Evolutionary conservation across 2,888 invertebrate genomes (phyloP).

Genomic region (Zaprionus obscuricornis): DNA sequence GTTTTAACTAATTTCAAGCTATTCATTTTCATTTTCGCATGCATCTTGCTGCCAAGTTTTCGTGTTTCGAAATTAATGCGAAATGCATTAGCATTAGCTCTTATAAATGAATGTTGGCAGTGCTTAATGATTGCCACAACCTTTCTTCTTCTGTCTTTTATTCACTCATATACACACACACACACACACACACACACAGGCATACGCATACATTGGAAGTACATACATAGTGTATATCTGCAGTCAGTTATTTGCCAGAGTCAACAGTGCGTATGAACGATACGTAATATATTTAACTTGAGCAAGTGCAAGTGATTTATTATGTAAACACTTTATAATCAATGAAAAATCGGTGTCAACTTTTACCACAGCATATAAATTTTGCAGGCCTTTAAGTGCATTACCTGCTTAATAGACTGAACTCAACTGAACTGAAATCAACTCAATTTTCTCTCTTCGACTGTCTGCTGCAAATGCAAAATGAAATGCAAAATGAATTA

Average conservation of each 20-base stretch:
- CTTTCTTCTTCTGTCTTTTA: too few relatives aligned
- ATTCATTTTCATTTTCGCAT: conserved; percentile 70
- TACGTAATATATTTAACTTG: conserved; percentile 21
- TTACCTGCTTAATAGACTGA: conserved; percentile 57
- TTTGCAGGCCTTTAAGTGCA: conserved; percentile 51
- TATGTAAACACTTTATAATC: conserved; percentile 22
- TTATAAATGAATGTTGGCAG: conserved; percentile 45
- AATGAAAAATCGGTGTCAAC: conserved; percentile 33
- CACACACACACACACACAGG: background rate
- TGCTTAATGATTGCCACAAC: conserved; percentile 28
- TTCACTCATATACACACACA: too few relatives aligned
- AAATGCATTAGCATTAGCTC: conserved; percentile 68
- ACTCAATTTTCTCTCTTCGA: too few relatives aligned
- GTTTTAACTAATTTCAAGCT: conserved; percentile 71
- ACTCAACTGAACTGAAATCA: conserved; percentile 23
- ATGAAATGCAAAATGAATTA: too few relatives aligned
- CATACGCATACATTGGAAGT: conserved; percentile 11
- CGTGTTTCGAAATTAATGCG: conserved; percentile 58
- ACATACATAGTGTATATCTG: too few relatives aligned
- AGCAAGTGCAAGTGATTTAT: conserved; percentile 42
- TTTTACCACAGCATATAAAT: conserved; percentile 36
- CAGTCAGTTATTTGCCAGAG: conserved; percentile 9
- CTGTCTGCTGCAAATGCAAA: too few relatives aligned
- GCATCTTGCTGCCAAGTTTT: conserved; percentile 53
- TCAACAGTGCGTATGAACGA: conserved; percentile 43